Evolutionary conservation across 2,797 vertebrate species (phyloP).

Genomic region (Pantherophis alleghaniensis): DNA sequence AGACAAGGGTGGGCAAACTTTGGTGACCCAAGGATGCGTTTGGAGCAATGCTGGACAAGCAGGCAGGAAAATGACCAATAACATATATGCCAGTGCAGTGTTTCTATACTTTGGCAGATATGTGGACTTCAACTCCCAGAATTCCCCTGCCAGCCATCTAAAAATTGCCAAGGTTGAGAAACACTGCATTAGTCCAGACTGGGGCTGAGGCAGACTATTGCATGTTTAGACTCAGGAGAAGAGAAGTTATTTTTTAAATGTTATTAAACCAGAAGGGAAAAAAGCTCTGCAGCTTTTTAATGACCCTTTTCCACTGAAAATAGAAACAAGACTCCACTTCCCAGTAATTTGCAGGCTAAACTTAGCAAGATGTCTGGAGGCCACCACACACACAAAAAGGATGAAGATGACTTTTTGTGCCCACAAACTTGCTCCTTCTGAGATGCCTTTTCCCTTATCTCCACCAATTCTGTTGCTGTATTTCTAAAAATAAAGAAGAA

Average conservation of each 20-base stretch:
- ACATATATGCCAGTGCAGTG: background rate
- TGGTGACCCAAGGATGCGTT: background rate
- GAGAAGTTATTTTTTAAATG: background rate
- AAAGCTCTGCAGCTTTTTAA: background rate
- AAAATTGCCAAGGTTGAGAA: background rate
- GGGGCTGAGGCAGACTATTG: background rate
- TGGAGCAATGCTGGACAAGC: background rate
- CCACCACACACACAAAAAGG: background rate
- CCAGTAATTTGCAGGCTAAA: background rate
- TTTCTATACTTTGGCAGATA: background rate
- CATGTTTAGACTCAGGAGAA: background rate
- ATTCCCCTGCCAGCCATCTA: background rate
- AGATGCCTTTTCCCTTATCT: background rate
- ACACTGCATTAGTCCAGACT: background rate
- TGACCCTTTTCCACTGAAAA: background rate
- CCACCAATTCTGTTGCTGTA: background rate
- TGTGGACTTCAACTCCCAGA: background rate
- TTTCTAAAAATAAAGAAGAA: background rate
- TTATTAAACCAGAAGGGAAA: background rate
- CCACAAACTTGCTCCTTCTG: background rate
- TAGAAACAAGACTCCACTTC: background rate
- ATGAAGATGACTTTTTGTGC: background rate
- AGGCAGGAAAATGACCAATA: background rate
- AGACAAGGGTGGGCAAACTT: background rate
- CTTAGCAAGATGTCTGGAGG: background rate